Conservation (phyloP, 2,797 vertebrate species). For the Lindbergichthys nudifrons region DNA sequence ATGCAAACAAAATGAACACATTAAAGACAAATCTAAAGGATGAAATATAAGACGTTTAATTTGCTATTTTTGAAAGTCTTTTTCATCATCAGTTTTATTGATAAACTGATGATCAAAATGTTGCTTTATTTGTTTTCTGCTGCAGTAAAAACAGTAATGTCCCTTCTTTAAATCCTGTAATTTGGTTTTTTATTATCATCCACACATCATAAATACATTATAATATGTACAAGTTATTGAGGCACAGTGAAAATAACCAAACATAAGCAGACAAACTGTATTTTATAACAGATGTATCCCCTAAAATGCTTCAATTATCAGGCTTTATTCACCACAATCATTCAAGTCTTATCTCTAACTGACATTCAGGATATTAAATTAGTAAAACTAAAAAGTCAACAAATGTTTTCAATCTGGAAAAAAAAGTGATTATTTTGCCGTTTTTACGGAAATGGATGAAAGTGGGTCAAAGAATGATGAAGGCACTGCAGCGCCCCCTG, state of each 20-base stretch:
- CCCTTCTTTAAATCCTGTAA: background rate
- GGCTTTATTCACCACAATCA: background rate
- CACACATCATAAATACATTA: conserved; percentile 47
- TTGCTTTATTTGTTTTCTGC: background rate
- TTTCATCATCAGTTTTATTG: too few species aligned
- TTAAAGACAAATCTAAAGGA: too few species aligned
- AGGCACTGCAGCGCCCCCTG: conserved; percentile 63
- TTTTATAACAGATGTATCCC: too few species aligned
- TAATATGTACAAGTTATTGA: conserved; percentile 55
- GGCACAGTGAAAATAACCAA: conserved; percentile 22
- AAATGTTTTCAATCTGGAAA: background rate
- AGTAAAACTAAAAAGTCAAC: background rate
- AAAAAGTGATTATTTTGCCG: background rate
- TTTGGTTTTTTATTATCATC: conserved; percentile 22
- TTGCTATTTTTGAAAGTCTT: too few species aligned
- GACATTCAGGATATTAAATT: background rate
- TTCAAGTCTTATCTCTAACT: too few species aligned
- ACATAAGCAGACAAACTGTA: background rate
- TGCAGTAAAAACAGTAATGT: conserved; percentile 1
- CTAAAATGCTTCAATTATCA: background rate
- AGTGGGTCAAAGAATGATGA: conserved; percentile 1
- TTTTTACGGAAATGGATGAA: background rate
- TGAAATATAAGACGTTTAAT: too few species aligned
- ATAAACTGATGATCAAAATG: too few species aligned
- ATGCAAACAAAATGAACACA: too few species aligned